Evolutionary conservation across 2,797 vertebrate species (phyloP).

Genomic region (Brachyalestes nurse): DNA sequence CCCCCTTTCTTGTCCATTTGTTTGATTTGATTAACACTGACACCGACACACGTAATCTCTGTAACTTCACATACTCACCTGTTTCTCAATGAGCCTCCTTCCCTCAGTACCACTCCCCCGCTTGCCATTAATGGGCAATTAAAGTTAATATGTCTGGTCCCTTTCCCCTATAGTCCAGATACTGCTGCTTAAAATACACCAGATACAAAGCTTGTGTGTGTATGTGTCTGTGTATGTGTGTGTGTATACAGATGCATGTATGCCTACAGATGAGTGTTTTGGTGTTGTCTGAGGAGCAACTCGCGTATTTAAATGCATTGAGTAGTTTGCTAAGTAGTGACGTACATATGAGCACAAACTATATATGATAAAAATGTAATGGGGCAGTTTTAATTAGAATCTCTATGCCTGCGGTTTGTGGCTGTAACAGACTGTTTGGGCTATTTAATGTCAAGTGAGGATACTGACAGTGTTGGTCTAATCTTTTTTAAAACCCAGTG

Average conservation of each 20-base stretch:
- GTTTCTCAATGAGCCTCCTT: neutral
- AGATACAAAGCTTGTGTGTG: neutral
- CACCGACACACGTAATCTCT: conserved; percentile 20
- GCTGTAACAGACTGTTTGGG: too few relatives aligned
- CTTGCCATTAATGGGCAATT: conserved; percentile 26
- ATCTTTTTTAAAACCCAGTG: too few relatives aligned
- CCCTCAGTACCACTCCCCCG: neutral
- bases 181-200: neutral
- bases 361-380: neutral
- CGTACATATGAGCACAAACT: neutral
- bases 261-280: too few relatives aligned
- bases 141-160: conserved; percentile 12
- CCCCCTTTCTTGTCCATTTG: neutral
- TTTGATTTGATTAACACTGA: conserved; percentile 18
- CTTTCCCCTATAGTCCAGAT: neutral
- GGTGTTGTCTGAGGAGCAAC: neutral
- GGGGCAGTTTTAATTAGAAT: too few relatives aligned
- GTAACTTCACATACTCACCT: conserved; percentile 10
- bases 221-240: too few relatives aligned
- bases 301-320: neutral
- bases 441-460: too few relatives aligned
- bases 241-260: too few relatives aligned
- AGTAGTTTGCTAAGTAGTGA: neutral
- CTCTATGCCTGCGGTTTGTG: too few relatives aligned
- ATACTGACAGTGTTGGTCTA: too few relatives aligned